phyloP scores from a whole-genome alignment of 2,113 vertebrate genomes.

The Physeter macrocephalus region DNA sequence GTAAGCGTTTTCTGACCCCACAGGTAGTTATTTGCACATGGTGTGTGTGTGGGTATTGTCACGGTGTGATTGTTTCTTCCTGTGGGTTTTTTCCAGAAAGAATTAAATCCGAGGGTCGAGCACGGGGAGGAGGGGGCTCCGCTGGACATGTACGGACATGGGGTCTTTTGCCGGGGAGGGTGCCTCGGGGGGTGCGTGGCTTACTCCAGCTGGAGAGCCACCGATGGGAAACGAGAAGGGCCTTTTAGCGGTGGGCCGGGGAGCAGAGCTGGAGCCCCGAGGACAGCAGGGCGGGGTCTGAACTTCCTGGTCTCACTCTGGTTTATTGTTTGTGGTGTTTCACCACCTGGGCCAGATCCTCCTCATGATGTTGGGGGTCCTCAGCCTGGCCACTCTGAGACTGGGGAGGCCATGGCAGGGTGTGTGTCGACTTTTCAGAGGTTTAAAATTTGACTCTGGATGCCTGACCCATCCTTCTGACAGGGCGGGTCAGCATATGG shows the following conservation, averaged over 20 bases:
- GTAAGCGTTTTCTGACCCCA: neutral
- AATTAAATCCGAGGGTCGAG: neutral
- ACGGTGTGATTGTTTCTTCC: neutral
- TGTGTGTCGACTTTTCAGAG: neutral
- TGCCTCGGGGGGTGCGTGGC: neutral
- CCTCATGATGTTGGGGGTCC: neutral
- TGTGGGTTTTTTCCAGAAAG: neutral
- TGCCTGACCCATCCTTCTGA: neutral
- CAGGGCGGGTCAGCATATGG: neutral
- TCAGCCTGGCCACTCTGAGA: neutral
- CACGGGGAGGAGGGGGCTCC: neutral
- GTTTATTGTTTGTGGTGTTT: neutral
- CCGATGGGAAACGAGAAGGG: neutral
- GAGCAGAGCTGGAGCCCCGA: neutral
- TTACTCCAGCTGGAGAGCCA: neutral
- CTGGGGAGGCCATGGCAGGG: neutral
- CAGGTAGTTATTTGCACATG: neutral
- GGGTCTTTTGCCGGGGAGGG: neutral
- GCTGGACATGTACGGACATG: rapidly evolving
- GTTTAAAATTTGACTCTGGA: neutral
- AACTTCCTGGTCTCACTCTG: neutral
- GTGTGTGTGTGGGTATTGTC: neutral
- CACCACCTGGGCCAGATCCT: neutral
- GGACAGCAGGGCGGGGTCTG: neutral
- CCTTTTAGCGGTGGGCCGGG: neutral